These are phyloP conservation scores for Liopterus haemorrhoidalis DNA, from an alignment of 2,888 invertebrate genomes.

Conservation along the genomic window DNA sequence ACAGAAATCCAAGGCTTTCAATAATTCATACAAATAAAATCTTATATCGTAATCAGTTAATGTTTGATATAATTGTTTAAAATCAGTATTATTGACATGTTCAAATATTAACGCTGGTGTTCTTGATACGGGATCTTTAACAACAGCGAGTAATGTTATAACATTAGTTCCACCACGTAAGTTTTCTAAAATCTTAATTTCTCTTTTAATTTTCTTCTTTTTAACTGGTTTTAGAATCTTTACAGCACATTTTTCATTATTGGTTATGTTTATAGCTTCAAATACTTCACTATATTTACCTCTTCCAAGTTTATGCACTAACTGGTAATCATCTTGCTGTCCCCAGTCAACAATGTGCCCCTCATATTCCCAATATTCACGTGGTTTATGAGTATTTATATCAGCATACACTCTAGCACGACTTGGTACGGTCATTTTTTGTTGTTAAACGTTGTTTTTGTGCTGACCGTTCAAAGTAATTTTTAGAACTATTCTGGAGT, in stretches of 20 bases:
- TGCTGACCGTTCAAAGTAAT: too few species aligned
- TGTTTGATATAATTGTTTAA: conserved; percentile 99
- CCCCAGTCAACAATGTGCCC: conserved; percentile 94
- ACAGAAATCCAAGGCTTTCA: conserved; percentile 64
- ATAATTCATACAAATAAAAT: conserved; percentile 96
- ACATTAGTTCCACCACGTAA: conserved; percentile 4
- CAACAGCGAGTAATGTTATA: conserved; percentile 1
- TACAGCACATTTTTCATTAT: conserved; percentile 94
- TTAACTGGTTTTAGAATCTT: conserved; percentile 70
- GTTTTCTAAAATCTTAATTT: conserved; percentile 7
- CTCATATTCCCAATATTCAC: conserved; percentile 98
- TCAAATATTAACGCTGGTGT: conserved; percentile 69
- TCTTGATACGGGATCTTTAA: conserved; percentile 9
- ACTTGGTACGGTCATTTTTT: conserved; percentile 74
- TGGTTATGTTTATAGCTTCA: conserved; percentile 92
- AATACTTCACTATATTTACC: conserved; percentile 99
- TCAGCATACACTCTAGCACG: conserved; percentile 92
- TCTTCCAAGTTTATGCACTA: conserved; percentile 90
- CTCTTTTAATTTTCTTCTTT: conserved; percentile 9
- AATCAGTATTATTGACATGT: conserved; percentile 99
- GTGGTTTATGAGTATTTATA: conserved; percentile 89
- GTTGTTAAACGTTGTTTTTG: too few species aligned
- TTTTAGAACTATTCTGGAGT: too few species aligned
- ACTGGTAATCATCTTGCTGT: conserved; percentile 94
- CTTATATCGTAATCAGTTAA: conserved; percentile 99